Conservation (phyloP, 2,113 vertebrate genomes). For the Cryptotis parvus region DNA sequence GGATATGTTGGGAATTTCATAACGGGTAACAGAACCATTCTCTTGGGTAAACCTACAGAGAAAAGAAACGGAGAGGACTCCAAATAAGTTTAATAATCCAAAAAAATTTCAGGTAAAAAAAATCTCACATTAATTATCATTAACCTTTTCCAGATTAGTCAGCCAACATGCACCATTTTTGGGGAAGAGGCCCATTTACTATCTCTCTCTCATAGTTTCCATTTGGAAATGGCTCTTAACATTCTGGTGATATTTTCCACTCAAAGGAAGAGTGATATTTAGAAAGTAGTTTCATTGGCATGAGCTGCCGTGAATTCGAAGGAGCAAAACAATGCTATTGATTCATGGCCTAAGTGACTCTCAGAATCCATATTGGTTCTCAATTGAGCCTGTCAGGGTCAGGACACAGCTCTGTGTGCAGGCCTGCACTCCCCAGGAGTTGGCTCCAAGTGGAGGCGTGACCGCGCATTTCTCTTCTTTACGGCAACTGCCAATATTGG, state of each 20-base stretch:
- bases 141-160: conserved; percentile 89
- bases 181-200: conserved; percentile 62
- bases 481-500: conserved; percentile 71
- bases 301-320: conserved; percentile 53
- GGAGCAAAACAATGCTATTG: conserved; percentile 40
- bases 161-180: conserved; percentile 77
- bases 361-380: conserved; percentile 42
- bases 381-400: conserved; percentile 40
- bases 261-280: conserved; percentile 50
- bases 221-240: conserved; percentile 56
- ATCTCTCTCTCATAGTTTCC: conserved; percentile 30
- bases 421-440: conserved; percentile 52
- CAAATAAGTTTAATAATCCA: conserved; percentile 92
- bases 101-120: conserved; percentile 85
- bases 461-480: background rate
- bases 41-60: conserved; percentile 99
- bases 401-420: conserved; percentile 34
- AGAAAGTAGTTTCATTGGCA: conserved; percentile 45
- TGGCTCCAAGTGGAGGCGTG: background rate
- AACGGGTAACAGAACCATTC: conserved; percentile 99
- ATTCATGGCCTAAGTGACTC: conserved; percentile 43
- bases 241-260: conserved; percentile 51
- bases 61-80: conserved; percentile 97
- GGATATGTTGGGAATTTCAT: conserved; percentile 99
- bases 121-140: conserved; percentile 84